Percentiles rank a stretch among this genome's conserved stretches.
Conservation (phyloP, 2,888 invertebrate species). For the Zhuqinia jingwanae region DNA sequence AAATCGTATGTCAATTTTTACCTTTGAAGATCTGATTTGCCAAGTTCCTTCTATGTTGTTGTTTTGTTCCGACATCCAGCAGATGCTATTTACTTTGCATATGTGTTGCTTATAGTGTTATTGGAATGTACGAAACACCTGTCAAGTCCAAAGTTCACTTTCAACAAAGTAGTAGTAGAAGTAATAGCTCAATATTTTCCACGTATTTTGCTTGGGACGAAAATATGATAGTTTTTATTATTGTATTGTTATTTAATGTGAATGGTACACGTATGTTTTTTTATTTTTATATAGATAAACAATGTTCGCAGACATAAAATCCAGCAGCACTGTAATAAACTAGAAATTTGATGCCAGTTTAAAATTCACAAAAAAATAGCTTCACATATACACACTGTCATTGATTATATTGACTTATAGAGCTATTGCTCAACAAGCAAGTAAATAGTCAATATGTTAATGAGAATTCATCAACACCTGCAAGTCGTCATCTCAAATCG, state of each 20-base stretch:
- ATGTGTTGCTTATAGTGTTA: too few species aligned
- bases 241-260: too few species aligned
- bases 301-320: slow-evolving; percentile 12
- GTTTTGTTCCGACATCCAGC: neutral
- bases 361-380: slow-evolving; percentile 2
- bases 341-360: slow-evolving; percentile 5
- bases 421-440: neutral
- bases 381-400: neutral
- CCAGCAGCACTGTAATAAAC: neutral
- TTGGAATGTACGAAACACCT: too few species aligned
- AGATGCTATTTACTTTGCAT: neutral
- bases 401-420: neutral
- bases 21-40: too few species aligned
- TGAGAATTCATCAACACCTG: slow-evolving; percentile 49
- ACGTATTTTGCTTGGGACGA: too few species aligned
- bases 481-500: slow-evolving; percentile 45
- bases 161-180: too few species aligned
- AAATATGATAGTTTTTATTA: too few species aligned
- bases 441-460: neutral
- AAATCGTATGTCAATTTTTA: too few species aligned
- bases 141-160: neutral
- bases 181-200: too few species aligned
- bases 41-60: neutral
- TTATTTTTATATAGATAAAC: neutral
- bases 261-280: neutral